Percentiles rank a stretch among this genome's conserved stretches.
Evolutionary conservation across 2,888 invertebrate genomes (phyloP).

Genomic region (Pristionchus mayeri): DNA sequence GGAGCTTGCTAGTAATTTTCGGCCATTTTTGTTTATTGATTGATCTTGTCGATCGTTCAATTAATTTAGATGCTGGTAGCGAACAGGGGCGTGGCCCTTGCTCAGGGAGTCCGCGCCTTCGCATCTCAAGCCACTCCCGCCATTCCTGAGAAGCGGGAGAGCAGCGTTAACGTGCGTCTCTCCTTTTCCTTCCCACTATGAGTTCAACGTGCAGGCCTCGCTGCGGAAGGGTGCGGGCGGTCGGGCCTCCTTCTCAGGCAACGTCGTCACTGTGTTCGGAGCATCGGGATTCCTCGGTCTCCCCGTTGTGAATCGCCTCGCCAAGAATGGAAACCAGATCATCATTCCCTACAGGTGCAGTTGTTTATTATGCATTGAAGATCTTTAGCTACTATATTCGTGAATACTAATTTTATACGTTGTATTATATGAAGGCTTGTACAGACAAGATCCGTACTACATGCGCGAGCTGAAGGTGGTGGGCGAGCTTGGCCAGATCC

Average conservation of each 20-base stretch:
- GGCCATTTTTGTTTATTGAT: background rate
- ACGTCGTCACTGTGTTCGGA: conserved; percentile 90
- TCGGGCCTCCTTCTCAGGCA: conserved; percentile 94
- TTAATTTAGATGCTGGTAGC: conserved; percentile 48
- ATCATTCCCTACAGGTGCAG: conserved; percentile 90
- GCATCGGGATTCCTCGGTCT: conserved; percentile 91
- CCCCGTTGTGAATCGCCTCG: conserved; percentile 90
- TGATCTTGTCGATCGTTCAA: background rate
- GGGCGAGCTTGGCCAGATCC: conserved; percentile 86
- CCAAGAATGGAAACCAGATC: conserved; percentile 82
- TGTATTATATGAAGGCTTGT: too few relatives aligned
- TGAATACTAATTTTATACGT: background rate
- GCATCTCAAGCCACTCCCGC: conserved; percentile 43
- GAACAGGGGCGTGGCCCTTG: background rate
- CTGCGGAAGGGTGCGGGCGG: conserved; percentile 81
- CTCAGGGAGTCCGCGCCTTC: conserved; percentile 24
- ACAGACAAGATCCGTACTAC: conserved; percentile 84
- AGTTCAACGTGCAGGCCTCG: conserved; percentile 29
- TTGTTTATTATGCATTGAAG: background rate
- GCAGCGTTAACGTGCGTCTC: conserved; percentile 36
- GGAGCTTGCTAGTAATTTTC: background rate
- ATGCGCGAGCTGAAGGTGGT: conserved; percentile 86
- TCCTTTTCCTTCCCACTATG: background rate
- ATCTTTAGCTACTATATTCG: too few relatives aligned
- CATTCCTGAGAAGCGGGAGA: conserved; percentile 40